These are phyloP conservation scores for Atractosteus spatula DNA, from an alignment of 2,113 vertebrate species.

Conservation along the genomic window DNA sequence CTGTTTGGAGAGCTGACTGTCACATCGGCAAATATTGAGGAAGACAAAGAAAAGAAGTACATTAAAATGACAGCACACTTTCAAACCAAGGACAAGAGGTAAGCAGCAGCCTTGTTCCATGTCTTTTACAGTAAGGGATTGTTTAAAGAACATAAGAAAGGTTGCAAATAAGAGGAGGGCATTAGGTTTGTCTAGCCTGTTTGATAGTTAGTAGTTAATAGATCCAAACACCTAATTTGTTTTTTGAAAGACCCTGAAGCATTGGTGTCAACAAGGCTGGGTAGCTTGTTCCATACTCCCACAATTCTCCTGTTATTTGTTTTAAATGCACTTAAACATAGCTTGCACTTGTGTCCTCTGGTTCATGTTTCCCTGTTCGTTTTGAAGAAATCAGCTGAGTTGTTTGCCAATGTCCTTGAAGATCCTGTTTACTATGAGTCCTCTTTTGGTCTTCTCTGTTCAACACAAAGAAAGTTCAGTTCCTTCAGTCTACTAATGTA, in stretches of 20 bases:
- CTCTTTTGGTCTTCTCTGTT: background rate
- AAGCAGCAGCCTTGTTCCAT: constrained; percentile 25
- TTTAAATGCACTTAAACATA: background rate
- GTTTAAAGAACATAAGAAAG: too few relatives aligned
- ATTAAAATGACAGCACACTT: constrained; percentile 82
- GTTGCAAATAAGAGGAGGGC: too few relatives aligned
- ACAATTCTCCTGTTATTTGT: too few relatives aligned
- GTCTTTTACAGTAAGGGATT: too few relatives aligned
- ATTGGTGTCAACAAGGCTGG: too few relatives aligned
- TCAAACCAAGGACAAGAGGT: constrained; percentile 73
- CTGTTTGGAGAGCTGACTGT: constrained; percentile 86
- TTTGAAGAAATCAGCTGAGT: background rate
- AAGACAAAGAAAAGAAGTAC: constrained; percentile 63
- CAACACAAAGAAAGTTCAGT: background rate
- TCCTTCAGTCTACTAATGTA: too few relatives aligned
- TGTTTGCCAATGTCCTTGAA: background rate
- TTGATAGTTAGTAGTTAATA: background rate
- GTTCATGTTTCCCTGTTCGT: too few relatives aligned
- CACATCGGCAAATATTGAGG: constrained; percentile 66
- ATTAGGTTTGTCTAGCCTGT: background rate
- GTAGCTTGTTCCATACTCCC: too few relatives aligned
- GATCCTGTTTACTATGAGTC: background rate
- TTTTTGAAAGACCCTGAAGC: background rate
- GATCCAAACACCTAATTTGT: background rate
- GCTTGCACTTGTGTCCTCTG: too few relatives aligned